These are phyloP conservation scores for Lasioglossum pauxillum DNA, from an alignment of 2,888 invertebrate genomes.

Conservation along the genomic window DNA sequence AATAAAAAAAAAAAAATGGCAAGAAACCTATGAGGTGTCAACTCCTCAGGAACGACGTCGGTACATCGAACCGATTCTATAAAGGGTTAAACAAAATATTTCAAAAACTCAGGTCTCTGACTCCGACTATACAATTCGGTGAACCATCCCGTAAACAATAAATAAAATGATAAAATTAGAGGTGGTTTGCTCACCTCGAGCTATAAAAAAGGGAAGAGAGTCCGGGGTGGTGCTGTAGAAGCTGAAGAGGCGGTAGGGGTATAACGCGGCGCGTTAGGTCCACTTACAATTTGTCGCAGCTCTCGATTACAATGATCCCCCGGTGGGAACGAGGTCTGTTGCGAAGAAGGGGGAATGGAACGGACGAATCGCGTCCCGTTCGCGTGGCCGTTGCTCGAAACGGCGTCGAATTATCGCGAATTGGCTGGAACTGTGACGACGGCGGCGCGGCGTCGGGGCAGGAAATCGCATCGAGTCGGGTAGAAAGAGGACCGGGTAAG, in stretches of 20 bases:
- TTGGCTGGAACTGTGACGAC: constrained; percentile 23
- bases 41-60: too few species aligned
- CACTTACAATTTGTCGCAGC: constrained; percentile 41
- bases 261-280: constrained; percentile 35
- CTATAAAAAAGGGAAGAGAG: neutral
- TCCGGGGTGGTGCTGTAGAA: neutral
- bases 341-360: neutral
- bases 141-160: neutral
- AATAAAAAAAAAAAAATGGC: too few species aligned
- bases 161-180: neutral
- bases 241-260: neutral
- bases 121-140: too few species aligned
- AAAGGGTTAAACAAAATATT: too few species aligned
- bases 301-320: constrained; percentile 17
- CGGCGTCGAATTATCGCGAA: constrained; percentile 55
- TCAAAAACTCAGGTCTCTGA: too few species aligned
- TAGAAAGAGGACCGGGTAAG: neutral
- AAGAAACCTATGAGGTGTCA: too few species aligned
- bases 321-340: neutral
- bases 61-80: too few species aligned
- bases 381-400: constrained; percentile 46
- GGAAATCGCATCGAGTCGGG: constrained; percentile 44
- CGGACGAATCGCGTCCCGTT: neutral
- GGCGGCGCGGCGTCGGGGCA: constrained; percentile 30
- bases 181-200: constrained; percentile 10